Evolutionary conservation across 2,888 invertebrate genomes (phyloP).

Genomic region (Disparrhopalites patrizii): DNA sequence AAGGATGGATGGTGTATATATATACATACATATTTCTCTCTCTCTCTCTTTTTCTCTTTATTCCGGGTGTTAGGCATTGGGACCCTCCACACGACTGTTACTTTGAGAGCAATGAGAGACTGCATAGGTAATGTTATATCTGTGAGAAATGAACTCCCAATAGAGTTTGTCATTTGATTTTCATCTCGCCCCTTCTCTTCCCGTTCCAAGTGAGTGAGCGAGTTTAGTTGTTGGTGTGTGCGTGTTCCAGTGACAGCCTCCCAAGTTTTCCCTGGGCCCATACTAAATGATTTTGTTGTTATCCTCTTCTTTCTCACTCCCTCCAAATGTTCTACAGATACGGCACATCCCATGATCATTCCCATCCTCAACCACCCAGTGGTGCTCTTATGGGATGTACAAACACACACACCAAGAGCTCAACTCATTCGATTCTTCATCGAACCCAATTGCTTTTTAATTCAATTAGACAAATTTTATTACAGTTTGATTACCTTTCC

Average conservation of each 20-base stretch:
- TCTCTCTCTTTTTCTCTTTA: too few relatives aligned
- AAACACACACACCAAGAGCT: too few relatives aligned
- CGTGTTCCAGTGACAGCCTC: conserved; percentile 24
- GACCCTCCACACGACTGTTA: too few relatives aligned
- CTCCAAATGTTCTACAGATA: not conserved
- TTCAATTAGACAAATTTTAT: conserved; percentile 49
- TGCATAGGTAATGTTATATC: conserved; percentile 46
- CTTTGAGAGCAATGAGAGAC: too few relatives aligned
- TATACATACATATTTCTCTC: too few relatives aligned
- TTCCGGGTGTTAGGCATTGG: too few relatives aligned
- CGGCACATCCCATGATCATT: not conserved
- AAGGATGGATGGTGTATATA: too few relatives aligned
- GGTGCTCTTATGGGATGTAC: too few relatives aligned
- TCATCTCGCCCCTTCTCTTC: conserved; percentile 44
- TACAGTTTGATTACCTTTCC: conserved; percentile 42
- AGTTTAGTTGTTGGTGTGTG: conserved; percentile 18
- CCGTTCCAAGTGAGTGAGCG: conserved; percentile 22
- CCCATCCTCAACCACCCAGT: not conserved
- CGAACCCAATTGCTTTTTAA: conserved; percentile 48
- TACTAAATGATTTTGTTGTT: conserved; percentile 21
- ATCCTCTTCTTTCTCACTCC: conserved; percentile 17
- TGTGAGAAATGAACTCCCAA: conserved; percentile 50
- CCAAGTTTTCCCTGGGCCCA: conserved; percentile 33
- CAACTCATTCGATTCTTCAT: conserved; percentile 29
- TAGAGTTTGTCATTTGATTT: conserved; percentile 49